These are phyloP conservation scores for Meleagris gallopavo DNA, from an alignment of 2,113 vertebrate genomes.

Conservation along the genomic window DNA sequence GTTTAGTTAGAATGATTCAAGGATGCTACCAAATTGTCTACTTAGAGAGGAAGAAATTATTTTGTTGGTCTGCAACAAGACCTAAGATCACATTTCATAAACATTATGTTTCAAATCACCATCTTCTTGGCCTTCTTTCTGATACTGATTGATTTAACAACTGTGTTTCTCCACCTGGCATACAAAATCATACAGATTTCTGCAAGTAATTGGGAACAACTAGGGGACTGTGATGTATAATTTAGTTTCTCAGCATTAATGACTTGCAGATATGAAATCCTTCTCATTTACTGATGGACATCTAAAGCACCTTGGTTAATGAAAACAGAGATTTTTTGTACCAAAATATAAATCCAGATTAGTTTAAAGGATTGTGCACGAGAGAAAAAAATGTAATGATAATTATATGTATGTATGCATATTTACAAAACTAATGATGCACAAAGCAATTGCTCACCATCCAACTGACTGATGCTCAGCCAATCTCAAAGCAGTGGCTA, in stretches of 20 bases:
- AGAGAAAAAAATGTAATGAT: too few relatives aligned
- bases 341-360: not conserved
- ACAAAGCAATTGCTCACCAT: too few relatives aligned
- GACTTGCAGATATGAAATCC: not conserved
- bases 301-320: not conserved
- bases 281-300: not conserved
- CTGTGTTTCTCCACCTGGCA: not conserved
- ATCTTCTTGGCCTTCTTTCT: not conserved
- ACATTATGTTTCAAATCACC: not conserved
- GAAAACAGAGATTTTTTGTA: not conserved
- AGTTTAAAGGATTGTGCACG: not conserved
- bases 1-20: not conserved
- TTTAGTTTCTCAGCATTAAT: not conserved
- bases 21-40: not conserved
- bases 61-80: not conserved
- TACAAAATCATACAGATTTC: not conserved
- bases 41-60: not conserved
- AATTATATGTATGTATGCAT: too few relatives aligned
- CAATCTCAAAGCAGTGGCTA: too few relatives aligned
- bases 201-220: not conserved
- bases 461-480: too few relatives aligned
- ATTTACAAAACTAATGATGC: too few relatives aligned
- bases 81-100: not conserved
- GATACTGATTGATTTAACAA: not conserved
- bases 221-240: not conserved